phyloP scores from a whole-genome alignment of 2,888 invertebrate genomes.

The Microctonus hyperodae region DNA sequence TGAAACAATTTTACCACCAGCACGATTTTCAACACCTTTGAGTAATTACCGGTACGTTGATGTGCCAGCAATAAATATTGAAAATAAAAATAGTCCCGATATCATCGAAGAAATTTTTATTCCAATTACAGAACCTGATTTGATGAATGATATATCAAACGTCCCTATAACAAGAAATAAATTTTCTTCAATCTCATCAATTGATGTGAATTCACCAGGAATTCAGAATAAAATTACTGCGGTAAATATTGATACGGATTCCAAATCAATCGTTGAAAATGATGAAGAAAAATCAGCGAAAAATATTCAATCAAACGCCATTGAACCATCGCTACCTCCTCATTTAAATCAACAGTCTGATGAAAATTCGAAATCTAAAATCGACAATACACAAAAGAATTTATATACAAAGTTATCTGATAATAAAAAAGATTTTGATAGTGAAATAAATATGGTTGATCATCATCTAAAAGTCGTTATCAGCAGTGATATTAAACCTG shows the following conservation, averaged over 20 bases:
- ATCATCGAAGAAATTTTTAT: background rate
- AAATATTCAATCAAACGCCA: background rate
- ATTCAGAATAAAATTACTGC: slow-evolving; percentile 18
- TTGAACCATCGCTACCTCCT: background rate
- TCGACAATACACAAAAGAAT: background rate
- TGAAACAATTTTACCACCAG: slow-evolving; percentile 16
- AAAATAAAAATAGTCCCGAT: background rate
- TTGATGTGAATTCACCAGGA: slow-evolving; percentile 1
- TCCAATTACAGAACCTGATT: background rate
- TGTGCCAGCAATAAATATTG: background rate
- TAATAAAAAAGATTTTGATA: background rate
- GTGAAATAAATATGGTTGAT: background rate
- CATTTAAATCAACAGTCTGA: slow-evolving; percentile 6
- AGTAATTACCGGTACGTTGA: slow-evolving; percentile 29
- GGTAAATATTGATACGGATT: slow-evolving; percentile 22
- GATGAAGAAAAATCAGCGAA: background rate
- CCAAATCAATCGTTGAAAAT: slow-evolving; percentile 10
- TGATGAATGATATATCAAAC: background rate
- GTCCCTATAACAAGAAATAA: slow-evolving; percentile 18
- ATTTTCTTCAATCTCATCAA: background rate
- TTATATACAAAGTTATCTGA: background rate
- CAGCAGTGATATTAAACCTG: background rate
- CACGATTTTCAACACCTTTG: slow-evolving; percentile 39
- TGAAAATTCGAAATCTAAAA: slow-evolving; percentile 6
- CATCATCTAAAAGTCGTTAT: background rate